A percentile compares a stretch with the other conserved stretches of the same genome.
Evolutionary conservation across 2,797 vertebrate species (phyloP).

Genomic region (Diceros bicornis): DNA sequence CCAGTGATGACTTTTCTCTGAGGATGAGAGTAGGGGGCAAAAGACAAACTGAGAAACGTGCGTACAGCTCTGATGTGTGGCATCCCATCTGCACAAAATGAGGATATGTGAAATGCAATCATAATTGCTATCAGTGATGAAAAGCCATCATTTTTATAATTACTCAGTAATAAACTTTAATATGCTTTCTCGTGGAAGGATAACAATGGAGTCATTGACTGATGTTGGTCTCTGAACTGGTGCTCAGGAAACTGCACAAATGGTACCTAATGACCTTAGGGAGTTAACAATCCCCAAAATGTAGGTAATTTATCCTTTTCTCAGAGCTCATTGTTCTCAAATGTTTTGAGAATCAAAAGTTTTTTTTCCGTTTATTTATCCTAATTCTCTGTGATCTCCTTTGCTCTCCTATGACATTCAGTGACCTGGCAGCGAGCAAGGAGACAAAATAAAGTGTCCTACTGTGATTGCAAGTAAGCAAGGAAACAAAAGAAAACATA

Average conservation of each 20-base stretch:
- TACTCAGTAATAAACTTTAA: slow-evolving; percentile 74
- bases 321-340: slow-evolving; percentile 9
- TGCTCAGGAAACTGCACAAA: slow-evolving; percentile 3
- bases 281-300: slow-evolving; percentile 55
- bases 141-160: slow-evolving; percentile 76
- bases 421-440: background rate
- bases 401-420: background rate
- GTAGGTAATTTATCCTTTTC: slow-evolving; percentile 54
- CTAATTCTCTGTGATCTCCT: background rate
- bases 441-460: slow-evolving; percentile 9
- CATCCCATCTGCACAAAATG: slow-evolving; percentile 26
- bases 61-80: background rate
- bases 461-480: background rate
- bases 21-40: background rate
- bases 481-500: background rate
- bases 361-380: slow-evolving; percentile 25
- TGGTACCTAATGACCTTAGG: slow-evolving; percentile 54
- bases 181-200: slow-evolving; percentile 62
- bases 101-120: slow-evolving; percentile 27
- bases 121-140: slow-evolving; percentile 69
- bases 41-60: background rate
- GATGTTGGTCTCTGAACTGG: slow-evolving; percentile 53
- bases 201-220: slow-evolving; percentile 75
- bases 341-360: background rate
- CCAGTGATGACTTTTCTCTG: background rate